A percentile compares a stretch with the other conserved stretches of the same genome.
Conservation (phyloP, 2,888 invertebrate species). For the Leptinotarsa tumamoca region DNA sequence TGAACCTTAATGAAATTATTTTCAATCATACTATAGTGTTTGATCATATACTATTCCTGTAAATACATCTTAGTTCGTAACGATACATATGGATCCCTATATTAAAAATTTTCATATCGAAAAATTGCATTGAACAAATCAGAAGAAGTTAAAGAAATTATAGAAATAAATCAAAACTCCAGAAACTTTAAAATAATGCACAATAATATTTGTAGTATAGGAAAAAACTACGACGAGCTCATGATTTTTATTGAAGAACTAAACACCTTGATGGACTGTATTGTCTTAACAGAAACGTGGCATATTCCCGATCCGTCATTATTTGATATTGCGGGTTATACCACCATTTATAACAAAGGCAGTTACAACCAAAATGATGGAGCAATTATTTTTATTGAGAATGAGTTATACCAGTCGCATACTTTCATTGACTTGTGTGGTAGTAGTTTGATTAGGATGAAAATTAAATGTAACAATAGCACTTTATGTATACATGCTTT, state of each 20-base stretch:
- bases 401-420: not conserved
- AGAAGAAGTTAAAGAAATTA: not conserved
- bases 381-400: not conserved
- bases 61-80: not conserved
- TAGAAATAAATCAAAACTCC: not conserved
- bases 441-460: not conserved
- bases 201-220: not conserved
- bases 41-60: not conserved
- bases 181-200: not conserved
- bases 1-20: too few species aligned
- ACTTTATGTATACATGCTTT: not conserved
- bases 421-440: not conserved
- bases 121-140: not conserved
- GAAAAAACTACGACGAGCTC: not conserved
- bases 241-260: not conserved
- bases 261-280: not conserved
- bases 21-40: too few species aligned
- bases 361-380: not conserved
- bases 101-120: not conserved
- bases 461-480: not conserved
- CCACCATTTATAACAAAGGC: not conserved
- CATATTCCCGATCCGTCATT: not conserved
- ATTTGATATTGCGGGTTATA: slow-evolving; percentile 1
- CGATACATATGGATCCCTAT: not conserved
- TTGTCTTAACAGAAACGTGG: not conserved